Evolutionary conservation across 2,888 invertebrate species (phyloP).

Genomic region (Drosophila sordidula): DNA sequence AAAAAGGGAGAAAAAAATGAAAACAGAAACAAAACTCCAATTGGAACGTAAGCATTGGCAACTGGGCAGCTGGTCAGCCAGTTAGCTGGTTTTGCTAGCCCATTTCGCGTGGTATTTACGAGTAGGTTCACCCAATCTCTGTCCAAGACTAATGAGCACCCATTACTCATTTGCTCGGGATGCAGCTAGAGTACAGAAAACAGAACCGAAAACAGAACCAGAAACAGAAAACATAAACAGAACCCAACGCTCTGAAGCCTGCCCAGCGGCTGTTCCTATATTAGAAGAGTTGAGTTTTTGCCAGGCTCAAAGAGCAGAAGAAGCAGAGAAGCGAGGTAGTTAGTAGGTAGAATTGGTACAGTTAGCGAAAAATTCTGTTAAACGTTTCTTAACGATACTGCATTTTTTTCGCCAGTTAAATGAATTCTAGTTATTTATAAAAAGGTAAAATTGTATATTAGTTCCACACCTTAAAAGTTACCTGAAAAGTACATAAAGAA

Average conservation of each 20-base stretch:
- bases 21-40: conserved; percentile 6
- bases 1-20: not conserved
- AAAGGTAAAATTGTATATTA: no score
- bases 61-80: not conserved
- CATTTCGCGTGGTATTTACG: conserved; percentile 32
- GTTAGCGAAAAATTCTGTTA: not conserved
- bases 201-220: not conserved
- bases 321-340: not conserved
- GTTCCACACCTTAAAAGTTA: no score
- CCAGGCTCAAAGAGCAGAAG: not conserved
- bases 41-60: conserved; percentile 3
- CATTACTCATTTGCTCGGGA: conserved; percentile 61
- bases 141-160: conserved; percentile 70
- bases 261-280: conserved; percentile 33
- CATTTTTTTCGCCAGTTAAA: no score
- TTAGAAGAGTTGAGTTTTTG: conserved; percentile 46
- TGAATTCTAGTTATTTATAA: no score
- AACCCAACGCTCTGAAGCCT: conserved; percentile 17
- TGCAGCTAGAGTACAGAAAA: conserved; percentile 15
- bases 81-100: conserved; percentile 1
- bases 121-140: conserved; percentile 38
- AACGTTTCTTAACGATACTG: no score
- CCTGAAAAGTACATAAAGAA: no score
- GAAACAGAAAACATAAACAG: conserved; percentile 8
- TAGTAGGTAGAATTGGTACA: conserved; percentile 3